These are phyloP conservation scores for Grallaria varia DNA, from an alignment of 2,113 vertebrate species.

Conservation along the genomic window DNA sequence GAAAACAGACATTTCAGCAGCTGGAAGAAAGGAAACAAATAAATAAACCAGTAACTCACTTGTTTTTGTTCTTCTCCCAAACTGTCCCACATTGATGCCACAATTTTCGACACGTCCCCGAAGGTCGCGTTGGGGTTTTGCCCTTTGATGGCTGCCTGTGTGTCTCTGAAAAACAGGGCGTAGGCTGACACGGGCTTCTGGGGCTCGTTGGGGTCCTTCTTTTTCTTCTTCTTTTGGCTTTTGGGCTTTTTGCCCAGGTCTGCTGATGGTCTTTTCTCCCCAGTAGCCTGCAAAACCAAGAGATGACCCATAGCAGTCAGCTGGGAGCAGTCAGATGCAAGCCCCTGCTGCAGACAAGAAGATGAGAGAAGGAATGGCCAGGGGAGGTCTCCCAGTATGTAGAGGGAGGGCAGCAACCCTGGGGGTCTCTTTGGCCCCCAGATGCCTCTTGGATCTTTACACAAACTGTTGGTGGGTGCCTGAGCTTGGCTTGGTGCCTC, in stretches of 20 bases:
- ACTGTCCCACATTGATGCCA: slow-evolving; percentile 98
- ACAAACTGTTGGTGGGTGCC: neutral
- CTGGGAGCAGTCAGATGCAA: neutral
- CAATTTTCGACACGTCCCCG: slow-evolving; percentile 96
- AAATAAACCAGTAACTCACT: slow-evolving; percentile 66
- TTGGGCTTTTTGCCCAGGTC: slow-evolving; percentile 97
- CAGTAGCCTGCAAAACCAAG: slow-evolving; percentile 79
- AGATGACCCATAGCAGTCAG: neutral
- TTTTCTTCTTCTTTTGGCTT: slow-evolving; percentile 98
- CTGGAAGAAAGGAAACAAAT: neutral
- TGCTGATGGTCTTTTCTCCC: slow-evolving; percentile 92
- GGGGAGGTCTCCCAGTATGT: accelerated
- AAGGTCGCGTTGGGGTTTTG: slow-evolving; percentile 98
- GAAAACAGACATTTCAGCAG: neutral
- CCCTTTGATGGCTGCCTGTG: slow-evolving; percentile 96
- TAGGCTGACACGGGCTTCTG: slow-evolving; percentile 97
- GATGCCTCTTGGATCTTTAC: neutral
- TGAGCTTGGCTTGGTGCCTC: neutral
- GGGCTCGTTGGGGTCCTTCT: slow-evolving; percentile 98
- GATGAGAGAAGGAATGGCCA: accelerated
- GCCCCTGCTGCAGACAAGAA: neutral
- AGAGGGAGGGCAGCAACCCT: neutral
- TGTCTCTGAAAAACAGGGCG: slow-evolving; percentile 97
- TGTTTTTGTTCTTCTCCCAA: slow-evolving; percentile 97
- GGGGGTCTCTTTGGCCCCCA: neutral